Evolutionary conservation across 2,113 vertebrate species (phyloP).

Genomic region (Jacana jacana): DNA sequence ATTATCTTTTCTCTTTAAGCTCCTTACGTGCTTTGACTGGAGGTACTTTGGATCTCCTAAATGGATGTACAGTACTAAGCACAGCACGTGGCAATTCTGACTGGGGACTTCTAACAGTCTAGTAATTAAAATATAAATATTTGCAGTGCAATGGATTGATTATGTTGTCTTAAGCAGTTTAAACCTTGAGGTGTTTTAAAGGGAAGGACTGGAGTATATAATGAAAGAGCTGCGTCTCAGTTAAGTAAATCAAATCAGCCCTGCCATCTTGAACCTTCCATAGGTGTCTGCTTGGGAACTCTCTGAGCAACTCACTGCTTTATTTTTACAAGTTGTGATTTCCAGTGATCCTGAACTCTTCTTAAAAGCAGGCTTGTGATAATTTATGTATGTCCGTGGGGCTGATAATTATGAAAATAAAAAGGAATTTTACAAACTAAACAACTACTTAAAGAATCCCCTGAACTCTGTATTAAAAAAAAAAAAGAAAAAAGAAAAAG

Average conservation of each 20-base stretch:
- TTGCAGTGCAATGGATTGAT: not conserved
- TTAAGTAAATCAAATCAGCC: not conserved
- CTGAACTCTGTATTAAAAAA: not conserved
- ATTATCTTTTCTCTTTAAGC: not conserved
- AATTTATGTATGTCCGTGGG: not conserved
- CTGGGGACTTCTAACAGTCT: not conserved
- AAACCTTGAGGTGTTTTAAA: not conserved
- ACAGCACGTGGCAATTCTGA: not conserved
- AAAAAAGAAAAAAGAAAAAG: not conserved
- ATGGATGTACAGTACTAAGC: not conserved
- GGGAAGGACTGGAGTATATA: not conserved
- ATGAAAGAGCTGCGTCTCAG: not conserved
- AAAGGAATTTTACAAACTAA: slow-evolving; percentile 47
- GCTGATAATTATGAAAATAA: slow-evolving; percentile 32
- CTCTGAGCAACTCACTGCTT: not conserved
- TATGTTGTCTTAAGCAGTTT: not conserved
- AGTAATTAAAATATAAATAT: not conserved
- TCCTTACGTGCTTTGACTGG: not conserved
- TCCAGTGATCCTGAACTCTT: not conserved
- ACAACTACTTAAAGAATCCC: not conserved
- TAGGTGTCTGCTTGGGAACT: not conserved
- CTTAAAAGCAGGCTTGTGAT: not conserved
- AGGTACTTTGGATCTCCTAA: not conserved
- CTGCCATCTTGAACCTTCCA: not conserved
- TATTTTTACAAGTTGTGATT: not conserved